Conservation (phyloP, 1,140 invertebrate species). For the Euglossa dilemma region DNA sequence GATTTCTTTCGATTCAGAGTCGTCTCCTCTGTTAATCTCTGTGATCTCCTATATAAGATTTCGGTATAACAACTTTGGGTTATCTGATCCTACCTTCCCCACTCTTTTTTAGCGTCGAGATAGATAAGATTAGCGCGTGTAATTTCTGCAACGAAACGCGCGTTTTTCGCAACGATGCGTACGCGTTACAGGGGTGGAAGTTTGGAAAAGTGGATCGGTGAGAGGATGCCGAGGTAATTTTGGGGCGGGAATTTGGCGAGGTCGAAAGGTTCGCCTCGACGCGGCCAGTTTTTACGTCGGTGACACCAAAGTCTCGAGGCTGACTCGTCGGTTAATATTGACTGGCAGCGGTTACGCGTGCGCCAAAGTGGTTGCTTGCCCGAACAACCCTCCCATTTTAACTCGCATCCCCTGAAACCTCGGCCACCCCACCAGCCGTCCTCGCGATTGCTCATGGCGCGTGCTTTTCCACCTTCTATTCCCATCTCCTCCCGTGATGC, state of each 20-base stretch:
- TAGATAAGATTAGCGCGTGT: too few relatives aligned
- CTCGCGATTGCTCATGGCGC: slow-evolving; percentile 64
- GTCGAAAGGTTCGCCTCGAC: slow-evolving; percentile 25
- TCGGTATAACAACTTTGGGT: too few relatives aligned
- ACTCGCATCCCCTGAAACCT: slow-evolving; percentile 69
- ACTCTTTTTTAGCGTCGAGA: too few relatives aligned
- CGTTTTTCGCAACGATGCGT: too few relatives aligned
- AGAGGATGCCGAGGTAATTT: background rate
- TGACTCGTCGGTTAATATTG: slow-evolving; percentile 79
- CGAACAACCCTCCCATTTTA: slow-evolving; percentile 69
- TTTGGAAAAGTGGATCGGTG: too few relatives aligned
- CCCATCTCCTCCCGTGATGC: slow-evolving; percentile 67
- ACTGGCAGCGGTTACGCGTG: slow-evolving; percentile 79
- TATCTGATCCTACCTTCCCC: too few relatives aligned
- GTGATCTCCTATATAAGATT: too few relatives aligned
- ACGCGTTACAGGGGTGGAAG: too few relatives aligned
- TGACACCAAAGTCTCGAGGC: slow-evolving; percentile 71
- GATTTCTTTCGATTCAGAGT: too few relatives aligned
- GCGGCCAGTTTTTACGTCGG: slow-evolving; percentile 54
- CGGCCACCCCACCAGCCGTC: slow-evolving; percentile 44
- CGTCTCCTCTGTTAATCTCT: too few relatives aligned
- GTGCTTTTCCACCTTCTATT: slow-evolving; percentile 65
- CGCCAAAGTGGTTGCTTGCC: slow-evolving; percentile 73
- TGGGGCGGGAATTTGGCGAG: background rate
- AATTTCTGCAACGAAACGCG: too few relatives aligned